Percentiles rank a stretch among this genome's conserved stretches.
These are phyloP conservation scores for Paragorgia papillata DNA, from an alignment of 92 coral and sea anemone species.

Conservation along the genomic window DNA sequence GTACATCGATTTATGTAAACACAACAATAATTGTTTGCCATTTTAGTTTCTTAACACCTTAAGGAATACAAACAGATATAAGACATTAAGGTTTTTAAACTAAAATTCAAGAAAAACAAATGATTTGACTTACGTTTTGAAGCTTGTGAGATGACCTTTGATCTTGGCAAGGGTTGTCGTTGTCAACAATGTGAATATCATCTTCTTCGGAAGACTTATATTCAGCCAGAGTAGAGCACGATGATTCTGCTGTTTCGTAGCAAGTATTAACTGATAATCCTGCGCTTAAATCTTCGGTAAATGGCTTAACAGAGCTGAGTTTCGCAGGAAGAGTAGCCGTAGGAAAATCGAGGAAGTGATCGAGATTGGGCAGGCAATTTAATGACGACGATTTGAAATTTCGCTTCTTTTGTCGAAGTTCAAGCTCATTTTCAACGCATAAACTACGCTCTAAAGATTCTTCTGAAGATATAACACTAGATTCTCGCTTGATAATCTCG, in stretches of 20 bases:
- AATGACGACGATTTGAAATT: conserved; percentile 12
- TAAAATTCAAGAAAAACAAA: too few relatives aligned
- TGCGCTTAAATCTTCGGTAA: neutral
- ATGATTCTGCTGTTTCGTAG: neutral
- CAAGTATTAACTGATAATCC: neutral
- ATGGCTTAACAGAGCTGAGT: conserved; percentile 11
- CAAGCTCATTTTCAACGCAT: conserved; percentile 2
- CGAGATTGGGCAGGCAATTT: conserved; percentile 8
- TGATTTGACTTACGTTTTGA: too few relatives aligned
- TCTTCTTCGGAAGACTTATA: neutral
- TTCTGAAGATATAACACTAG: conserved; percentile 16
- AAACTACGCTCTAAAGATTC: neutral
- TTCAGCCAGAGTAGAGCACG: neutral
- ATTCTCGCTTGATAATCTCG: conserved; percentile 2
- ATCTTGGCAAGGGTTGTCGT: neutral
- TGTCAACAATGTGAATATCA: neutral
- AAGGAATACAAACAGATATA: too few relatives aligned
- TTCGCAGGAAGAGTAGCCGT: conserved; percentile 23
- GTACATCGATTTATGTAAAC: too few relatives aligned
- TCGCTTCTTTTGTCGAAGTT: neutral
- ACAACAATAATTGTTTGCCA: too few relatives aligned
- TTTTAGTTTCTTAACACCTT: too few relatives aligned
- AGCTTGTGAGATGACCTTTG: too few relatives aligned
- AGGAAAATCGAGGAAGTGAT: neutral
- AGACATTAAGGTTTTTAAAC: too few relatives aligned